phyloP scores from a whole-genome alignment of 1,140 invertebrate species.

The Cydia amplana region DNA sequence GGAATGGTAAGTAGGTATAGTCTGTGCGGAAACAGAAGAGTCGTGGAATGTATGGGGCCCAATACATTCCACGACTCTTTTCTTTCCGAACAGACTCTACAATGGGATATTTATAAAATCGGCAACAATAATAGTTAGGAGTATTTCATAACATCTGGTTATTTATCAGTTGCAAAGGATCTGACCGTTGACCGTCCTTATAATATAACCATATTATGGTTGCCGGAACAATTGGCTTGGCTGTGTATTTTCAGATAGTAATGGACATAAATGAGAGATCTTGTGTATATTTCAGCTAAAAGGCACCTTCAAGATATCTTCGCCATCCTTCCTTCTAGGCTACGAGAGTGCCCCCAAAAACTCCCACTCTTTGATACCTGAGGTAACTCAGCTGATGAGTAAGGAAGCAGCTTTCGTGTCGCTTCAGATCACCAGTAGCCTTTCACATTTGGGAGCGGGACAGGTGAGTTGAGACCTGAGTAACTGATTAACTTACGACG shows the following conservation, averaged over 20 bases:
- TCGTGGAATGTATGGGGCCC: too few relatives aligned
- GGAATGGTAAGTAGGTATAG: constrained; percentile 61
- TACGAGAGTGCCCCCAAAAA: constrained; percentile 58
- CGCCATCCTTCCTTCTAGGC: constrained; percentile 63
- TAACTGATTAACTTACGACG: neutral
- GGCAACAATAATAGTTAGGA: too few relatives aligned
- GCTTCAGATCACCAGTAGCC: constrained; percentile 56
- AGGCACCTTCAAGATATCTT: constrained; percentile 62
- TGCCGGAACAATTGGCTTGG: too few relatives aligned
- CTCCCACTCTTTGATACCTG: constrained; percentile 49
- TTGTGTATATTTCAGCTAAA: constrained; percentile 54
- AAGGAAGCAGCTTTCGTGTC: constrained; percentile 60
- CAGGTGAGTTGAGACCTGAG: neutral
- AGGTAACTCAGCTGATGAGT: constrained; percentile 57
- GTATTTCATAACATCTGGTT: too few relatives aligned
- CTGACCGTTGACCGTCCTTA: too few relatives aligned
- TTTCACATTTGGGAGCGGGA: constrained; percentile 57
- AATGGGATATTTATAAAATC: neutral
- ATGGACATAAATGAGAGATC: neutral
- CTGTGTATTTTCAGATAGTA: constrained; percentile 10
- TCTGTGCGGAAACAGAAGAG: too few relatives aligned
- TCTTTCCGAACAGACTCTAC: too few relatives aligned
- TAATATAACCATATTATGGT: too few relatives aligned
- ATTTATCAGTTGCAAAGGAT: too few relatives aligned
- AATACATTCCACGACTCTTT: too few relatives aligned